Evolutionary conservation across 2,888 invertebrate species (phyloP).

Genomic region (Machimus atricapillus): DNA sequence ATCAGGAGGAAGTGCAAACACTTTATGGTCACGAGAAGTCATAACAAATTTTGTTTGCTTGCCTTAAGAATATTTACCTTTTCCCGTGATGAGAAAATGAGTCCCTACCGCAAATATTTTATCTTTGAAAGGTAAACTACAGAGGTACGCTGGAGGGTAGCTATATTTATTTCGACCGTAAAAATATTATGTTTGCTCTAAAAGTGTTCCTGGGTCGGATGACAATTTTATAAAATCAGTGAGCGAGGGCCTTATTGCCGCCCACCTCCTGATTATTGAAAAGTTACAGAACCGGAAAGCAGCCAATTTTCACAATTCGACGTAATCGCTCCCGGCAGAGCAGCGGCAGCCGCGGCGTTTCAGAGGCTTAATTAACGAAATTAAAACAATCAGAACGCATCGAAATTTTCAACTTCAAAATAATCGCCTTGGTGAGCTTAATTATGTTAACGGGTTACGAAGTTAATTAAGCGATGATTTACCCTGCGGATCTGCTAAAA

Average conservation of each 20-base stretch:
- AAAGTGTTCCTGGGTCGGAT: not conserved
- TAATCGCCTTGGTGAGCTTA: not conserved
- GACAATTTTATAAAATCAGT: not conserved
- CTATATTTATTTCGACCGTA: not conserved
- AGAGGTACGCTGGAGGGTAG: not conserved
- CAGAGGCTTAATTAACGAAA: not conserved
- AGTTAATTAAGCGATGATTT: slow-evolving; percentile 13
- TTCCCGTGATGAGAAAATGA: slow-evolving; percentile 1
- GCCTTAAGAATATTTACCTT: slow-evolving; percentile 4
- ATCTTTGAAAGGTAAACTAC: not conserved
- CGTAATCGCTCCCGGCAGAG: not conserved
- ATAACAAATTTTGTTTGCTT: slow-evolving; percentile 18
- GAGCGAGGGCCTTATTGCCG: not conserved
- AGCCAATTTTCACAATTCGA: not conserved
- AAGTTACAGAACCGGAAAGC: not conserved
- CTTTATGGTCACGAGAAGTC: slow-evolving; percentile 3
- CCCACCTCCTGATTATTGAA: not conserved
- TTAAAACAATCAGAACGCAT: not conserved
- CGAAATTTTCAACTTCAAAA: not conserved
- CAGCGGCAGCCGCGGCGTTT: not conserved
- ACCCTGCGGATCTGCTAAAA: not conserved
- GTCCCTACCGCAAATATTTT: slow-evolving; percentile 8
- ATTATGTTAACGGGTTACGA: slow-evolving; percentile 5
- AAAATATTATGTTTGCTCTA: not conserved
- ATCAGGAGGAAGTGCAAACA: not conserved